Evolutionary conservation across 2,113 vertebrate genomes (phyloP).

Genomic region (Periophthalmodon schlosseri): DNA sequence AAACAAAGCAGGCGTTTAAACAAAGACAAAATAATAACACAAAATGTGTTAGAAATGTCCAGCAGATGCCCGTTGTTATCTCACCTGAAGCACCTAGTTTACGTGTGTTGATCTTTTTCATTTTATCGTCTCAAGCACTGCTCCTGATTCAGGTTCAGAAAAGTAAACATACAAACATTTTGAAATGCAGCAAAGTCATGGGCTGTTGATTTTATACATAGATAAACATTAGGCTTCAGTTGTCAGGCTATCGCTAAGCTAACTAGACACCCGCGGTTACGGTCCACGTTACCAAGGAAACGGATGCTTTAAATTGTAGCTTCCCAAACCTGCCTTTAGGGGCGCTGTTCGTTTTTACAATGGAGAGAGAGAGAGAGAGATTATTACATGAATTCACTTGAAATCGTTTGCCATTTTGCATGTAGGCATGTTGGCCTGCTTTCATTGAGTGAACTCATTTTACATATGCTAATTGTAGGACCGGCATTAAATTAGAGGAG

Average conservation of each 20-base stretch:
- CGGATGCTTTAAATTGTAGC: background rate
- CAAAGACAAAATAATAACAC: background rate
- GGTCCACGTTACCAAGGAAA: slow-evolving; percentile 49
- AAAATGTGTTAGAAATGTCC: background rate
- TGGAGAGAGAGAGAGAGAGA: background rate
- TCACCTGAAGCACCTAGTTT: background rate
- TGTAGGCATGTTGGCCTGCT: too few relatives aligned
- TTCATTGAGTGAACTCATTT: too few relatives aligned
- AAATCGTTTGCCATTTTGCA: too few relatives aligned
- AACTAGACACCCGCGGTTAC: background rate
- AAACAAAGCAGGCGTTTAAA: background rate
- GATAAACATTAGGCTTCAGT: background rate
- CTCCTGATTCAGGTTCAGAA: background rate
- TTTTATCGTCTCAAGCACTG: background rate
- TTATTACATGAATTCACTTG: too few relatives aligned
- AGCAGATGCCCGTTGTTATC: background rate
- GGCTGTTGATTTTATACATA: background rate
- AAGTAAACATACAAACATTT: background rate
- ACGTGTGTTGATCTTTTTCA: background rate
- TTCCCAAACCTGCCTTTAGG: background rate
- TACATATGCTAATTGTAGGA: too few relatives aligned
- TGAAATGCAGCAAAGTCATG: background rate
- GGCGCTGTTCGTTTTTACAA: background rate
- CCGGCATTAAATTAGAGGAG: too few relatives aligned
- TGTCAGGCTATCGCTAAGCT: background rate